Evolutionary conservation across 2,113 vertebrate genomes (phyloP), one percentile per base, ranked within the genome.

Genomic region (Blennius ocellaris): DNA sequence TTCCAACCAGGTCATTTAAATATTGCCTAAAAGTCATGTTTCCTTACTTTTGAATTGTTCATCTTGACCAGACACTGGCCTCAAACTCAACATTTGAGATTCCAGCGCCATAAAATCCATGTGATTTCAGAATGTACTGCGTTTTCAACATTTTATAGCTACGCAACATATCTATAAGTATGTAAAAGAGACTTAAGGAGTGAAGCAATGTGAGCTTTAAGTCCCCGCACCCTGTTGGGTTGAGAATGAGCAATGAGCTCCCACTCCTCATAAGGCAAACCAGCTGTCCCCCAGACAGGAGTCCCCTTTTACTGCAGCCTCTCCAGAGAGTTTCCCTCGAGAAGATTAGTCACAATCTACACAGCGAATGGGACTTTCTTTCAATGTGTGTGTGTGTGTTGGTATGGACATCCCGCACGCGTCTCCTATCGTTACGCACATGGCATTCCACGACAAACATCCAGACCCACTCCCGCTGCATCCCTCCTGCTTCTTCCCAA

Each of bases 221-320:
- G 6, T 66, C 53, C 12, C 53, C 4, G 36, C 21, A 73, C 5
- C 6, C n/a, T 55, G 43, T 44, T 54, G 15, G 7, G 21, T 48
- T 61, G 53, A 52, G 17, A 78, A 85, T 69, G 78, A 70, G 69
- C 47, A 87, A 84, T 71, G 39, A 63, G 17, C 17, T 60, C 56
- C 57, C 67, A 75, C 61, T 89, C 92, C 91, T 90, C 85, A 91
- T 85, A 92, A 90, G 89, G 87, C 11, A 74, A 87, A 73, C 58
- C 51, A 69, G 73, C 63, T 85, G 65, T 84, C 73, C 62, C 66
- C 7, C 41, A 65, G 50, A 30, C 76, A 85, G 89, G 84, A 89
- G 85, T 90, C 90, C 82, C 88, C 86, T 65, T 77, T 77, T 69
- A 44, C 69, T 84, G 78, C 71, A 70, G 60, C n/a, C 5, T 6